Conservation (phyloP, 2,888 invertebrate genomes). For the Sarcophaga variegata region DNA sequence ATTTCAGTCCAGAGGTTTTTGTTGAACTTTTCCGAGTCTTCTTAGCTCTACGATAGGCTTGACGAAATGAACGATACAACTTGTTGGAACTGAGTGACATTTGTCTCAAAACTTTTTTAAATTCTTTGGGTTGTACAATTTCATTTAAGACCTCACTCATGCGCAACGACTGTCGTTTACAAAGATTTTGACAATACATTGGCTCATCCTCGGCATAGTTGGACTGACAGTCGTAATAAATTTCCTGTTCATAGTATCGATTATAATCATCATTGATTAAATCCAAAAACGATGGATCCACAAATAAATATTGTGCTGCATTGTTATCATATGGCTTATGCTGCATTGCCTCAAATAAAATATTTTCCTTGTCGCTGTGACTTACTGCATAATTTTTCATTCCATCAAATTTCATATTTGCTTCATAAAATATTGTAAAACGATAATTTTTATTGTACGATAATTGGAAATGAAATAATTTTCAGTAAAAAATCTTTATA, state of each 20-base stretch:
- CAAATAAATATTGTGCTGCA: too few relatives aligned
- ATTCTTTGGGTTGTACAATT: conserved; percentile 37
- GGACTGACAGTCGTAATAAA: background rate
- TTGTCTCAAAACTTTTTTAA: conserved; percentile 45
- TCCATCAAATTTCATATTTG: too few relatives aligned
- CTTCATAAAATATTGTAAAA: too few relatives aligned
- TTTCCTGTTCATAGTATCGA: background rate
- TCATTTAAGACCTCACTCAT: conserved; percentile 36
- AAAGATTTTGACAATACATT: background rate
- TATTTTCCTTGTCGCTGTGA: too few relatives aligned
- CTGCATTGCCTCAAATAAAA: too few relatives aligned
- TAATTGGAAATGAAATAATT: too few relatives aligned
- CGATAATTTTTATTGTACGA: too few relatives aligned
- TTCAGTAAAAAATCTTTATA: too few relatives aligned
- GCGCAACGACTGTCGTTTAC: background rate
- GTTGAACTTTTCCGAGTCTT: background rate
- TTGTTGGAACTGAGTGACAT: conserved; percentile 32
- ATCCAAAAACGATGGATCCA: too few relatives aligned
- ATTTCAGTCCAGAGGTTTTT: background rate
- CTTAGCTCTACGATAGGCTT: conserved; percentile 34
- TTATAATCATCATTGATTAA: background rate
- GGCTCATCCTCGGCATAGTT: background rate
- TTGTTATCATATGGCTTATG: too few relatives aligned
- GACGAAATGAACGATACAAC: conserved; percentile 45
- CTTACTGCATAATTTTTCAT: too few relatives aligned